Base-by-base conservation (phyloP, 2,113 vertebrate species). In the Sardina pilchardus region DNA sequence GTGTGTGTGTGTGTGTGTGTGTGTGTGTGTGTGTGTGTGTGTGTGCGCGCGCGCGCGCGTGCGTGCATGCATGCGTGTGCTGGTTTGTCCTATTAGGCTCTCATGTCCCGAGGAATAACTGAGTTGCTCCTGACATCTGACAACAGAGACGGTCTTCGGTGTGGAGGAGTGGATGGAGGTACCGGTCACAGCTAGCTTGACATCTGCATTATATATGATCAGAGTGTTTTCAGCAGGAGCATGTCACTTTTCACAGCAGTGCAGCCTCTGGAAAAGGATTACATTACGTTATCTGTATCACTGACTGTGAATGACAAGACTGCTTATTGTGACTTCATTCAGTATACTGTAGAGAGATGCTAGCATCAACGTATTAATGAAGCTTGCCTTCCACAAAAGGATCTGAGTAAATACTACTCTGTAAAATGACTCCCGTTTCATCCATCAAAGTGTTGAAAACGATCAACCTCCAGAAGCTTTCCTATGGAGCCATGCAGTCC, bases 71-170 rank as follows among this genome's bases (percentile, higher is more conserved):
- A 21, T 63, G 19, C n/a, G 56, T 63, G 8, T 75, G 67, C 10
- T 3, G 30, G 71, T 34, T 17, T 78, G 71, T 36, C 26, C 63
- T 34, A 71, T 43, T 67, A 98, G 97, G 96, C 96, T 0, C 89
- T 98, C 84, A 1, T 96, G 83, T 93, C 91, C 17, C 95, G 97
- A 90, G 97, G 96, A 82, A 95, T 98, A 83, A 92, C 93, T 85
- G 97, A 98, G 85, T 87, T 99, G 85, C 92, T 97, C 85, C 85
- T 99, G 95, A 98, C 98, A 56, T 97, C 96, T 0, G 97, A 99
- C 91, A 94, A 94, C 90, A 92, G 93, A 63, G 93, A 94, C 0
- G 95, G 95, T 5, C 88, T 97, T 7, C 88, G 87, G 0, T 90
- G 85, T 6, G 97, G 97, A 87, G 90, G 90, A 5, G 90, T 96